phyloP scores from a whole-genome alignment of 2,888 invertebrate genomes.

The Smittia sp. region DNA sequence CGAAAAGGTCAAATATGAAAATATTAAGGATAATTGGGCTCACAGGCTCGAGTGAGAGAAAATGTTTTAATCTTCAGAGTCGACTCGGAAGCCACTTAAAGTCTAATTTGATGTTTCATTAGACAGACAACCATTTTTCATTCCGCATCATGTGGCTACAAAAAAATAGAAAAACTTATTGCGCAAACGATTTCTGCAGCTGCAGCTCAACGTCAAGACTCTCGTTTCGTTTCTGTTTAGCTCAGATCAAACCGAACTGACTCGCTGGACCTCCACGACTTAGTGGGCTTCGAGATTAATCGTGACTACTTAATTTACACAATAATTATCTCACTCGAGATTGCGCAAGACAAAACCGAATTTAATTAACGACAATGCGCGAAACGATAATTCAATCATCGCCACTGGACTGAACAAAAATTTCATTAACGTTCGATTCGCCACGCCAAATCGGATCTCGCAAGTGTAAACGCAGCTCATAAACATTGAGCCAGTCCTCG shows the following conservation, averaged over 20 bases:
- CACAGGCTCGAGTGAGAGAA: no score
- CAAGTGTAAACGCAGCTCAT: constrained; percentile 2
- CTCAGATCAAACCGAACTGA: no score
- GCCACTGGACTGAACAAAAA: constrained; percentile 15
- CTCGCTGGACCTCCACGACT: no score
- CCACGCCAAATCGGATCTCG: not conserved
- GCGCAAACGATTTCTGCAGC: not conserved
- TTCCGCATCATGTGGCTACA: not conserved
- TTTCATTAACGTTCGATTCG: constrained; percentile 18
- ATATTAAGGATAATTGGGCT: not conserved
- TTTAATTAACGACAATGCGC: constrained; percentile 4
- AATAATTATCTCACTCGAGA: not conserved
- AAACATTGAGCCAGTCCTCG: not conserved
- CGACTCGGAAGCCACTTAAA: not conserved
- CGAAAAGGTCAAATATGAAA: not conserved
- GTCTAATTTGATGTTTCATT: constrained; percentile 11
- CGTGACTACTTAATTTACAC: not conserved
- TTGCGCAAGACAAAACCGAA: not conserved
- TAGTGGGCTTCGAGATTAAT: no score
- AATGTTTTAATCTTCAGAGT: no score
- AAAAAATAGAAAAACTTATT: no score
- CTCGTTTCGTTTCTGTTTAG: no score
- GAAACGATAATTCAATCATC: not conserved
- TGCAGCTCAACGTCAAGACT: no score
- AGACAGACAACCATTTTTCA: constrained; percentile 14